Evolutionary conservation across 2,797 vertebrate species (phyloP).

Genomic region (Enoplosus armatus): DNA sequence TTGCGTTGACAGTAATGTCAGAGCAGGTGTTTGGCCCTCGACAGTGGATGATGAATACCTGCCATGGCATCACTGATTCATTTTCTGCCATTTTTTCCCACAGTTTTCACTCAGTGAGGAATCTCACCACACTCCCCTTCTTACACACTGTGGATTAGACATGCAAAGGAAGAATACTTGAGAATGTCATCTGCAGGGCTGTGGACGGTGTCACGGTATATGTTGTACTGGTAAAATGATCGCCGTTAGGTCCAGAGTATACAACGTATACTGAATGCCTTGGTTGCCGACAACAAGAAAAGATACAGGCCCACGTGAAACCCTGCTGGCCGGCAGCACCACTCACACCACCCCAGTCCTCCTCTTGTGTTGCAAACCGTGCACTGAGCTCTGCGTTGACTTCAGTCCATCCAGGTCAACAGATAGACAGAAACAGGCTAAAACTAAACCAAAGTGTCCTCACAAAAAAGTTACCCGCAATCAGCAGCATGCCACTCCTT

Average conservation of each 20-base stretch:
- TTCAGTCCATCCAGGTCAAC: not conserved
- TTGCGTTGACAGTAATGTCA: not conserved
- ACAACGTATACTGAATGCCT: not conserved
- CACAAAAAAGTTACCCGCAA: not conserved
- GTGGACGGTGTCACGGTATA: not conserved
- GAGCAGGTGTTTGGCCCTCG: not conserved
- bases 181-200: not conserved
- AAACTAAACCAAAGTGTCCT: not conserved
- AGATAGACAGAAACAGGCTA: not conserved
- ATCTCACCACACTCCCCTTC: too few species aligned
- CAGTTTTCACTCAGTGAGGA: not conserved
- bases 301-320: too few species aligned
- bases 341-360: too few species aligned
- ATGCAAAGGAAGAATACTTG: not conserved
- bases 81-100: not conserved
- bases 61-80: not conserved
- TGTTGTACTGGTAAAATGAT: not conserved
- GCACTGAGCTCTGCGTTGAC: not conserved
- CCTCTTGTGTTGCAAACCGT: too few species aligned
- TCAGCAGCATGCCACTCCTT: not conserved
- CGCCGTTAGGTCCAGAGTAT: not conserved
- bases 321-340: too few species aligned
- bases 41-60: not conserved
- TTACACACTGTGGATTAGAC: not conserved
- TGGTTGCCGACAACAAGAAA: not conserved